Percentiles rank a stretch among this genome's conserved stretches.
Conservation (phyloP, 1,140 invertebrate species). For the Drosophila hydei region DNA sequence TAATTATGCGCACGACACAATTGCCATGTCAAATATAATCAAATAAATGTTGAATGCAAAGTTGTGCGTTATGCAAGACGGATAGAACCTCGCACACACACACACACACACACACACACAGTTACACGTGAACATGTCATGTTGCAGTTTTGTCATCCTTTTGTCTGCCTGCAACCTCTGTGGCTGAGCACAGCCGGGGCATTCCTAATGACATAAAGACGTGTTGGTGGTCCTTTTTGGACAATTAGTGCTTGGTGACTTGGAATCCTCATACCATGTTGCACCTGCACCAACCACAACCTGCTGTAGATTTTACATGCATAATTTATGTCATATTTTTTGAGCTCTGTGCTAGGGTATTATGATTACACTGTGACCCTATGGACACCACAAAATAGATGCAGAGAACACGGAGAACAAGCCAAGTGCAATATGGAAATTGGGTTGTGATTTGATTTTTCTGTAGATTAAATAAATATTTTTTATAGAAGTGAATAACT, state of each 20-base stretch:
- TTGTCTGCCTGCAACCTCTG: constrained; percentile 34
- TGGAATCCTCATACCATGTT: constrained; percentile 25
- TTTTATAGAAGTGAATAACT: no score
- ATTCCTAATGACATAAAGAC: constrained; percentile 69
- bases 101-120: neutral
- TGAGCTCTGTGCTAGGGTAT: constrained; percentile 11
- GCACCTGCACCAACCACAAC: constrained; percentile 55
- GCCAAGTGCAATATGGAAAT: neutral
- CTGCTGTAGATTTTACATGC: constrained; percentile 49
- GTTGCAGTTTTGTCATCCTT: constrained; percentile 79
- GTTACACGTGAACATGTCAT: constrained; percentile 64
- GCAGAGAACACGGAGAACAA: neutral
- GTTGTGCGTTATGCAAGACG: constrained; percentile 40
- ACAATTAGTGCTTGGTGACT: constrained; percentile 70
- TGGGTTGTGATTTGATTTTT: no score
- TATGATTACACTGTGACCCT: constrained; percentile 18
- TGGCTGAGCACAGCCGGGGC: constrained; percentile 21
- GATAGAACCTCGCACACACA: constrained; percentile 9
- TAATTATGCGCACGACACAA: constrained; percentile 80
- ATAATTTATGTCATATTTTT: constrained; percentile 74
- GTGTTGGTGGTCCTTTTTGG: constrained; percentile 75
- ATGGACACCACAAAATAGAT: neutral
- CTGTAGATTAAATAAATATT: no score
- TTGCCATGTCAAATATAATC: constrained; percentile 77
- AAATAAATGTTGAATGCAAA: constrained; percentile 67